These are phyloP conservation scores for Jaculus jaculus DNA, from an alignment of 2,113 vertebrate species.

Conservation along the genomic window DNA sequence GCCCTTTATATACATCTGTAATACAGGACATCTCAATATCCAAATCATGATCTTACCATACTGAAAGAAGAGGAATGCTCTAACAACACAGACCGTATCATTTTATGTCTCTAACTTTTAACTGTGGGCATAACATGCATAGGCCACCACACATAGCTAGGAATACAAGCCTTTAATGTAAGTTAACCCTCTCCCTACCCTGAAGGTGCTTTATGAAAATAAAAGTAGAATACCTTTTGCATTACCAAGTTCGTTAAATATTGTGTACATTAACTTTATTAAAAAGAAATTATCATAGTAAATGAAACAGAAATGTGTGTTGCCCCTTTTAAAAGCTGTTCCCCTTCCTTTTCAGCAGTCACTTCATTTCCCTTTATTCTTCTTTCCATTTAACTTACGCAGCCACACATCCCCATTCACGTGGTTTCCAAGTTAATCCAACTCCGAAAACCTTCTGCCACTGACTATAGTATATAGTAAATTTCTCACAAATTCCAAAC, in stretches of 20 bases:
- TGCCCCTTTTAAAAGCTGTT: conserved; percentile 2
- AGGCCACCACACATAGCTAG: neutral
- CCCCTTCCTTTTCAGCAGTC: neutral
- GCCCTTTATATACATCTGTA: neutral
- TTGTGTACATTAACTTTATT: conserved; percentile 6
- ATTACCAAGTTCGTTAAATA: neutral
- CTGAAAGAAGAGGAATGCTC: neutral
- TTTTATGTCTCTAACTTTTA: neutral
- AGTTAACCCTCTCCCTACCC: neutral
- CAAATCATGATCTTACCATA: no score
- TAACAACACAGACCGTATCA: neutral
- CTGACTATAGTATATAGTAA: neutral
- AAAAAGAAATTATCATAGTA: neutral
- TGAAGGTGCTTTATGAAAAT: neutral
- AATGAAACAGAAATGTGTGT: conserved; percentile 9
- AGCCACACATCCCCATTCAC: neutral
- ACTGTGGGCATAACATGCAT: no score
- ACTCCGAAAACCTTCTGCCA: conserved; percentile 17
- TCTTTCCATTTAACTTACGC: conserved; percentile 4
- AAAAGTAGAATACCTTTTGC: conserved; percentile 22
- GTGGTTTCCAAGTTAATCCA: conserved; percentile 15
- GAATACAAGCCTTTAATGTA: neutral
- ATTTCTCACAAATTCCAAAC: conserved; percentile 18
- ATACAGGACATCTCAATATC: neutral
- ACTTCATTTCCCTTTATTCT: neutral